Evolutionary conservation across 2,113 vertebrate genomes (phyloP).

Genomic region (Pygoscelis adeliae): DNA sequence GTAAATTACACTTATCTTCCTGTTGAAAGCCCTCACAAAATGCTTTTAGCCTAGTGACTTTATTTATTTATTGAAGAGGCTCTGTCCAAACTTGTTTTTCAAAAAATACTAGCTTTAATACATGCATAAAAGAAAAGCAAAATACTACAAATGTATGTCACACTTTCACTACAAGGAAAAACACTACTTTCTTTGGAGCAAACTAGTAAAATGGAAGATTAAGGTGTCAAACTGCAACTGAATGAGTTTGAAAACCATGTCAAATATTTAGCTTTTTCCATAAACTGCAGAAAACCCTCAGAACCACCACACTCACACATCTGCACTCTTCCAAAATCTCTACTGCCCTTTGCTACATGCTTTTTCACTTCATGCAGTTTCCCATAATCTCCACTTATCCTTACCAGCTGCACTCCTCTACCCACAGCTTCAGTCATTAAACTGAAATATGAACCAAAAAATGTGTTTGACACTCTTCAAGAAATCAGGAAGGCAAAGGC

Average conservation of each 20-base stretch:
- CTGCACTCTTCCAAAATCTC: neutral
- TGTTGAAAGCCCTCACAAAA: neutral
- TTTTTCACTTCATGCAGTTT: neutral
- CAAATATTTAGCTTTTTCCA: neutral
- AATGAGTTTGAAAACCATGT: neutral
- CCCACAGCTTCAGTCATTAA: neutral
- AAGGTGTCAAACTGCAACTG: neutral
- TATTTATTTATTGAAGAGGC: neutral
- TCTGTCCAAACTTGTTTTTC: neutral
- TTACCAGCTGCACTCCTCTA: neutral
- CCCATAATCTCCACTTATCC: neutral
- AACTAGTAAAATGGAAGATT: neutral
- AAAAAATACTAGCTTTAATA: neutral
- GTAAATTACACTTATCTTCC: neutral
- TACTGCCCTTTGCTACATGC: neutral
- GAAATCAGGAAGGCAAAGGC: neutral
- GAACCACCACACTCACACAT: neutral
- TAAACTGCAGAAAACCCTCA: neutral
- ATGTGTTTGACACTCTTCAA: neutral
- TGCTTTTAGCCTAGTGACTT: neutral
- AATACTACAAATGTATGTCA: neutral
- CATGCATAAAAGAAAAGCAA: neutral
- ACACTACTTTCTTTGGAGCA: neutral
- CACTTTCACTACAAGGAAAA: neutral
- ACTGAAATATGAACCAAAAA: neutral